A percentile compares a stretch with the other conserved stretches of the same genome.
Evolutionary conservation across 2,888 invertebrate species (phyloP).

Genomic region (Netelia virgata): DNA sequence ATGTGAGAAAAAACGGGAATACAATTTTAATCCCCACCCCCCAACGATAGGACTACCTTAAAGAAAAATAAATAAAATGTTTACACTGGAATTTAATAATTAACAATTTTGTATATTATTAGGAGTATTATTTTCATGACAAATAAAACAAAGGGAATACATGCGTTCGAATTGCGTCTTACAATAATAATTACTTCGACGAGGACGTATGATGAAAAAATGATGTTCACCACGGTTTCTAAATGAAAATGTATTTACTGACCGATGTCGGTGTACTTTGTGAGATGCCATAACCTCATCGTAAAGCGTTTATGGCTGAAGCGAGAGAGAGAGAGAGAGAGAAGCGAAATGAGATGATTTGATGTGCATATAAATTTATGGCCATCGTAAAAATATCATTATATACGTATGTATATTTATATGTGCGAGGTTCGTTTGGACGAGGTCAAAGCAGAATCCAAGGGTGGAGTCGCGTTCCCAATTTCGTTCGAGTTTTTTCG

Average conservation of each 20-base stretch:
- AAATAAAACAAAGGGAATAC: no score
- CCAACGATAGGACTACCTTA: no score
- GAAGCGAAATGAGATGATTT: neutral
- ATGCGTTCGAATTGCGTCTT: neutral
- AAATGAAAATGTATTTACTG: neutral
- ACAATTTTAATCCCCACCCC: no score
- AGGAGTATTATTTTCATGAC: no score
- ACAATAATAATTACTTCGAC: neutral
- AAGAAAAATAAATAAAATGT: no score
- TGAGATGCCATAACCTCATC: neutral
- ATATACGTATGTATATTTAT: neutral
- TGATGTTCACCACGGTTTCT: neutral
- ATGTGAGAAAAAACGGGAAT: no score
- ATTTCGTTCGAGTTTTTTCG: no score
- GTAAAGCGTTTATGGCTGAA: neutral
- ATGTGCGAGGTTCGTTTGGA: neutral
- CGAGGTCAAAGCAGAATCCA: constrained; percentile 24
- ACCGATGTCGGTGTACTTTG: neutral
- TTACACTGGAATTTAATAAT: no score
- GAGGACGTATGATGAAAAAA: neutral
- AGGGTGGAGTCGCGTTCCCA: neutral
- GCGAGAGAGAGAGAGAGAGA: neutral
- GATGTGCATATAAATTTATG: constrained; percentile 2
- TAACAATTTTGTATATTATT: no score
- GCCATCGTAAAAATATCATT: neutral